phyloP scores from a whole-genome alignment of 2,113 vertebrate genomes.

The Pao palembangensis region DNA sequence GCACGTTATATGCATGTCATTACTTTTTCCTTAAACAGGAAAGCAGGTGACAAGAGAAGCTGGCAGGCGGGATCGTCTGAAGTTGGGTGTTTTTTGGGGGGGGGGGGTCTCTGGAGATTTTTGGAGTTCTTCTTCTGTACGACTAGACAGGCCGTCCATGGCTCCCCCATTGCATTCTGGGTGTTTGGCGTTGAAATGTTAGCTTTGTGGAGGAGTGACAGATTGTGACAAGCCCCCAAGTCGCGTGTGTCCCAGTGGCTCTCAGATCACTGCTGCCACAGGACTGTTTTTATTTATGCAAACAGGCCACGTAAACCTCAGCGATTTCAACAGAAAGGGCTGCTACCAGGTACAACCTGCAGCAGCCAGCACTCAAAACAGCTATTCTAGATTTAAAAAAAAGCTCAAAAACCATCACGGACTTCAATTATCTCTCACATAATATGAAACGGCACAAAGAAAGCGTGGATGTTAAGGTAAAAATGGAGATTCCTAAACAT shows the following conservation, averaged over 20 bases:
- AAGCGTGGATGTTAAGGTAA: no score
- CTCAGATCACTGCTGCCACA: background rate
- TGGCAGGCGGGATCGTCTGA: conserved; percentile 2
- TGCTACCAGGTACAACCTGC: no score
- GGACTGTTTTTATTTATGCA: background rate
- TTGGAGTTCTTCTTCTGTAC: background rate
- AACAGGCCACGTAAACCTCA: background rate
- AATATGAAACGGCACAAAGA: no score
- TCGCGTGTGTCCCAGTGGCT: background rate
- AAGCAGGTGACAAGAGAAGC: conserved; percentile 26
- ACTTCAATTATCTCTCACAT: no score
- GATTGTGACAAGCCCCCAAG: conserved; percentile 3
- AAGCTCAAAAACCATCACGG: no score
- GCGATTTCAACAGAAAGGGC: background rate
- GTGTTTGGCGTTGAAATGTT: background rate
- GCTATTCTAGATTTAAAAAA: no score
- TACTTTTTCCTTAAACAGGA: background rate
- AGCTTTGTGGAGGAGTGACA: conserved; percentile 7
- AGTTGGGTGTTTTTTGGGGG: background rate
- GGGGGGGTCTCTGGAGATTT: conserved; percentile 22
- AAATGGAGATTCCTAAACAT: no score
- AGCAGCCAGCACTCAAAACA: no score
- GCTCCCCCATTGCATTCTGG: conserved; percentile 4
- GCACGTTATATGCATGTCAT: background rate
- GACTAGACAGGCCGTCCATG: background rate